Percentiles rank a stretch among this genome's conserved stretches.
phyloP scores from a whole-genome alignment of 2,113 vertebrate species.

The Canis aureus region DNA sequence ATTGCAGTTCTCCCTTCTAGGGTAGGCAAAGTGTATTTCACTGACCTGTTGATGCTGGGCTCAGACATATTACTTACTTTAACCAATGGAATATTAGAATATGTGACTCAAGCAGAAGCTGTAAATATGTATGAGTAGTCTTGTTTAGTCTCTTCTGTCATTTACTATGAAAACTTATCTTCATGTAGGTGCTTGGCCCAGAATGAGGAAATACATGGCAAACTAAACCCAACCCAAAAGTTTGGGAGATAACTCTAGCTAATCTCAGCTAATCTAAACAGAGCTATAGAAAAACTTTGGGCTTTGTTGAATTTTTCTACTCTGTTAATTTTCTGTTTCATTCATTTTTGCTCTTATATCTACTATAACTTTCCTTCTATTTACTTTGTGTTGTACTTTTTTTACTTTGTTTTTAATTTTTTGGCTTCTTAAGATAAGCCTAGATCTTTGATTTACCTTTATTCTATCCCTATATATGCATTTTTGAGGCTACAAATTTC shows the following conservation, averaged over 20 bases:
- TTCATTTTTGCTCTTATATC: neutral
- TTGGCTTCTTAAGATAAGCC: neutral
- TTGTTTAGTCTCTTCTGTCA: conserved; percentile 14
- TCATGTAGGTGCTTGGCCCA: neutral
- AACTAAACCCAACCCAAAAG: neutral
- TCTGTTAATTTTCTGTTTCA: conserved; percentile 3
- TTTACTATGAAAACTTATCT: neutral
- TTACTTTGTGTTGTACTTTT: neutral
- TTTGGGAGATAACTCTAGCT: neutral
- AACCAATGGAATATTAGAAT: neutral
- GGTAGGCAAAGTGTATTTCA: neutral
- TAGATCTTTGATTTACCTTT: neutral
- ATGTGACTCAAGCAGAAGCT: neutral
- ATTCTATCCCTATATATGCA: neutral
- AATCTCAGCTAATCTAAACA: neutral
- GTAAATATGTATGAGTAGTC: conserved; percentile 21
- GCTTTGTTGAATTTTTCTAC: neutral
- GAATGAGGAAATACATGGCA: neutral
- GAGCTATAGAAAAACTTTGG: neutral
- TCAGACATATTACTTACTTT: neutral
- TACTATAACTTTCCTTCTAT: neutral
- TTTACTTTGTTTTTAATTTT: neutral
- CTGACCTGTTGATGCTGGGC: neutral
- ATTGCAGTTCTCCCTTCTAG: neutral
- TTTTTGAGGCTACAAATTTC: neutral